These are phyloP conservation scores for Engraulis encrasicolus DNA, from an alignment of 2,113 vertebrate species.

Conservation along the genomic window DNA sequence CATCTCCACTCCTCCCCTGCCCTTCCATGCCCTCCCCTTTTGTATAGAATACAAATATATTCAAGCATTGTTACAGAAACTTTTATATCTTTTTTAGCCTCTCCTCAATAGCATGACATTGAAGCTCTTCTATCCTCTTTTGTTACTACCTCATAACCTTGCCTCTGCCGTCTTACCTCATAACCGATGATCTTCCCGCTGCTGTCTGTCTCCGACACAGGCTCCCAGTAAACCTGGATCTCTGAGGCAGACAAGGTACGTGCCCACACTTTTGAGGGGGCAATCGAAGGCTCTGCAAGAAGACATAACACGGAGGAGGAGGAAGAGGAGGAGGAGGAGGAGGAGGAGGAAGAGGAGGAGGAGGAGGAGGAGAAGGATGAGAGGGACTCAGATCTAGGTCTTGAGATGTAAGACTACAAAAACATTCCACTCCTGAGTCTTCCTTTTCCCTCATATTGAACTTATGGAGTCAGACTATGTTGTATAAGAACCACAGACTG, in stretches of 20 bases:
- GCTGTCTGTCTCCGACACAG: conserved; percentile 74
- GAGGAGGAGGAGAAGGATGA: too few species aligned
- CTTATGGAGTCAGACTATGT: too few species aligned
- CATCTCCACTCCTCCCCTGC: too few species aligned
- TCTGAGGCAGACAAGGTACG: conserved; percentile 79
- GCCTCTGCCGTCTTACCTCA: too few species aligned
- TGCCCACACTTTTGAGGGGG: conserved; percentile 72
- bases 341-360: too few species aligned
- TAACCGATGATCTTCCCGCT: conserved; percentile 83
- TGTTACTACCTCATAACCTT: conserved; percentile 85
- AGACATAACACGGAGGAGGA: too few species aligned
- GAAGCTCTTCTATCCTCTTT: background rate
- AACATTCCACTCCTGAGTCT: too few species aligned
- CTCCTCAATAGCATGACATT: background rate
- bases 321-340: too few species aligned
- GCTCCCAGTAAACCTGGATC: conserved; percentile 84
- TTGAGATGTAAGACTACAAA: background rate
- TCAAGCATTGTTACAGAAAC: background rate
- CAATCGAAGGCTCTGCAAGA: conserved; percentile 78
- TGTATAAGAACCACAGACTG: too few species aligned
- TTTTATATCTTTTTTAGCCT: conserved; percentile 20
- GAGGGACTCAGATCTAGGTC: background rate
- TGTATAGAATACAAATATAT: conserved; percentile 23
- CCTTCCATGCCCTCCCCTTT: conserved; percentile 34
- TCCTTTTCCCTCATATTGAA: too few species aligned